Evolutionary conservation across 2,797 vertebrate genomes (phyloP), one percentile per base, ranked within the genome.

Genomic region (Gymnopithys bicolor): DNA sequence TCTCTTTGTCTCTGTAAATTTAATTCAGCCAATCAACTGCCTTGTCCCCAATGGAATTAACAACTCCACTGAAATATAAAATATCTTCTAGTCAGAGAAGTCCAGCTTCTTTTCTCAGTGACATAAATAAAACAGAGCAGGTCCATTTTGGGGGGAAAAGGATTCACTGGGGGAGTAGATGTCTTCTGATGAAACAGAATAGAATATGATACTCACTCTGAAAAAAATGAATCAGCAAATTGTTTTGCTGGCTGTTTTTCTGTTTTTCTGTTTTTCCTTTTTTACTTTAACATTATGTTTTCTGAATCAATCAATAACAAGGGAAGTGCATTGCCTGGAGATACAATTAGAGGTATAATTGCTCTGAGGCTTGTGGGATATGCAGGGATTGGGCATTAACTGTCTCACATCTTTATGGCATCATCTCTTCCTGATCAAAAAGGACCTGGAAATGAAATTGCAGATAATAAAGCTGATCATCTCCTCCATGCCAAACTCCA

Each of bases 71-170:
- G 48, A 93, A 91, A 81, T 81, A 55, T 11, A 37, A 75, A 87
- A 12, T 62, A 56, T 27, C 7, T n/a, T 55, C 8, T 59, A 35
- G 58, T 69, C 30, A 41, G 24, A 77, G 16, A 58, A 3, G 15
- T 24, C 41, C 14, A 59, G 58, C 7, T 86, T 70, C 19, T 86
- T 52, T 49, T 75, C 28, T 90, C 48, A 43, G 51, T 62, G 25
- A 86, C 5, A 37, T 71, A 64, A 84, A 55, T 63, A 70, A 89
- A 96, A 73, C 18, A 83, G 10, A 78, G 16, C 3, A 85, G 58
- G 5, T 68, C 9, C 5, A 4, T 1, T 19, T 73, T 39, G 46
- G 2, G 0, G 4, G 4, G 11, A 4, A 21, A 68, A 62, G 33
- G 8, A 73, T 71, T 68, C 12, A 62, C 10, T 41, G 8, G 3